Evolutionary conservation across 1,140 invertebrate species (phyloP), one percentile per base, ranked within the genome.

Genomic region (Bombus turneri): DNA sequence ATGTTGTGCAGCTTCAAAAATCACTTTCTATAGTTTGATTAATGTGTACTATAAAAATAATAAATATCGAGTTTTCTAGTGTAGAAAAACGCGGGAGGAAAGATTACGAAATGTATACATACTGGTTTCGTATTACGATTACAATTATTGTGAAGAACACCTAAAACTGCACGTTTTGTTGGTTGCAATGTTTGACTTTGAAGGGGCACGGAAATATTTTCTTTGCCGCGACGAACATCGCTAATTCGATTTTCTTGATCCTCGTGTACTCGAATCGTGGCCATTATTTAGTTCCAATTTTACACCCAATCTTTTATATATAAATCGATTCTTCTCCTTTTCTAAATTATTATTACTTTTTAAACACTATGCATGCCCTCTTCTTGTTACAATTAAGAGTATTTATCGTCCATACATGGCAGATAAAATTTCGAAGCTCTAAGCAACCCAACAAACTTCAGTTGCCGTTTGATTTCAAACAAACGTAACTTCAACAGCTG

Each of bases 161-260:
- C 96, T 3, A 96, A 92, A 39, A 96, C 95, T 15, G 96, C 95
- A 78, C 97, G 95, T 92, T 96, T 96, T 64, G 92, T 95, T 85
- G 95, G 94, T 41, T 94, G 94, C 79, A 94, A 88, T 73, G 93
- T 91, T 94, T 95, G 95, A n/a, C 71, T 86, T 64, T 93, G 91
- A 43, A 66, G n/a, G 12, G 78, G 76, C 76, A 94, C 89, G 83
- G 94, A 93, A 81, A 91, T 92, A 88, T 95, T 96, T 93, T 95
- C 94, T 88, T 95, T 94, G 41, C 92, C 91, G 12, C 92, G 91
- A 43, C 92, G 91, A 41, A 89, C 81, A 71, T 89, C 88, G 74
- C 86, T 86, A 53, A 92, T 90, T 37, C 94, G 94, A 91, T 97
- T 97, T 95, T 97, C 96, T 94, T 97, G 96, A 94, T 97, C 96